Evolutionary conservation across 2,113 vertebrate species (phyloP), one percentile per base, ranked within the genome.

Genomic region (Melanerpes aurifrons): DNA sequence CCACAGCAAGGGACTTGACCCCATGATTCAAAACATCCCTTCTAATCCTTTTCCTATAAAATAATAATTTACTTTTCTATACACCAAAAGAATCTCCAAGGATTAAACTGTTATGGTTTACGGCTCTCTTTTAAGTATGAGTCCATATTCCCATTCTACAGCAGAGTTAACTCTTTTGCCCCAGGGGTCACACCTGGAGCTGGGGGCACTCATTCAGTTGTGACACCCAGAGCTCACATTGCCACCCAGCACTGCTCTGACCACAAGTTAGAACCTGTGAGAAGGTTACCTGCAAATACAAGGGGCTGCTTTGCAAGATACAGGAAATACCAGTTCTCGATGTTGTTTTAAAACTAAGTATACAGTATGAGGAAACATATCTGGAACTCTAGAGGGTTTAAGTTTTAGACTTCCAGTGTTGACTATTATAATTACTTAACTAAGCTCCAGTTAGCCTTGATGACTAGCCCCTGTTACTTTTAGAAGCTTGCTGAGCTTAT

Each of bases 1-100:
- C 81, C 77, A 92, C 73, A 85, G 82, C 59, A 75, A 82, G 67
- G 40, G 57, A 90, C 76, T 84, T 94, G 54, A 92, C 81, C 78
- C 59, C 6, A 0, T 64, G 80, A 88, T 90, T 86, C 47, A 73
- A 90, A 93, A 70, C 37, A 32, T 79, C 86, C 45, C 22, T 94
- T 88, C 48, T 64, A 54, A 89, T 72, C 50, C 31, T 72, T 24
- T 70, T 84, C 70, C 50, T 82, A 57, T 89, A 82, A 92, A 86
- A 83, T 61, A 91, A 76, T 63, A 45, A 77, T 70, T 89, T 93
- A 17, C 6, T 7, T 87, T 87, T 91, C 53, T 66, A 3, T n/a
- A 58, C 18, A 64, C 16, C 2, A 1, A 72, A 73, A 89, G 57
- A 71, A 50, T 26, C 12, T 18, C 40, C 21, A 50, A 62, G 62